Evolutionary conservation across 2,888 invertebrate genomes (phyloP), one percentile per base, ranked within the genome.

Genomic region (Globia sparganii): DNA sequence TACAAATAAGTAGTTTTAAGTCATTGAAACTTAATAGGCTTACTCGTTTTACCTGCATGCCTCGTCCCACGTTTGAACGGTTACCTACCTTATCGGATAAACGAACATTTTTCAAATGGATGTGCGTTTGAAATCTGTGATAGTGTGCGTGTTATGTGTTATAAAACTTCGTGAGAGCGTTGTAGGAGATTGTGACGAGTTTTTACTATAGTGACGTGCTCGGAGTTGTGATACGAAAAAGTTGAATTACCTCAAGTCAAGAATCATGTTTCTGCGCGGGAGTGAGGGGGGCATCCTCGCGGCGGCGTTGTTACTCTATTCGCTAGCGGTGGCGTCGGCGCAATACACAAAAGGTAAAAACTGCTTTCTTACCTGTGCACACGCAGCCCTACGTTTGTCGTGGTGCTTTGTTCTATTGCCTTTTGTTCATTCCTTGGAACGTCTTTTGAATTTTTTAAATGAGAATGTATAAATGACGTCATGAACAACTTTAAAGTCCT

Each of bases 21-120:
- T 95, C 92, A 94, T 93, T 94, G 94, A 93, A 96, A 95, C 94
- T 94, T 95, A 94, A 93, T 95, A 96, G 94, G 95, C 94, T 95
- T 92, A 94, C 94, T 94, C 94, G 94, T 94, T 94, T 94, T 96
- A 96, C 96, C 96, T 96, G 96, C 95, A 95, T 95, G 94, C 93
- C 92, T 94, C 94, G 94, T 94, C 95, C 94, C 95, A 94, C 95
- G 95, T 94, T 91, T 93, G 94, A 94, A 95, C 95, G 94, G 95
- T 95, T 94, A 94, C 93, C 94, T 93, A 91, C 93, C 92, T 94
- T 95, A 95, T 95, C 94, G 95, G 95, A 95, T 95, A 95, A 96
- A 96, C 95, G 96, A 94, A 96, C 94, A 95, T 95, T 95, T 96
- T 96, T 96, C 95, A 96, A 96, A 96, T 96, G 96, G 95, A 96